Evolutionary conservation across 1,140 invertebrate genomes (phyloP), one percentile per base, ranked within the genome.

Genomic region (Anastrepha obliqua): DNA sequence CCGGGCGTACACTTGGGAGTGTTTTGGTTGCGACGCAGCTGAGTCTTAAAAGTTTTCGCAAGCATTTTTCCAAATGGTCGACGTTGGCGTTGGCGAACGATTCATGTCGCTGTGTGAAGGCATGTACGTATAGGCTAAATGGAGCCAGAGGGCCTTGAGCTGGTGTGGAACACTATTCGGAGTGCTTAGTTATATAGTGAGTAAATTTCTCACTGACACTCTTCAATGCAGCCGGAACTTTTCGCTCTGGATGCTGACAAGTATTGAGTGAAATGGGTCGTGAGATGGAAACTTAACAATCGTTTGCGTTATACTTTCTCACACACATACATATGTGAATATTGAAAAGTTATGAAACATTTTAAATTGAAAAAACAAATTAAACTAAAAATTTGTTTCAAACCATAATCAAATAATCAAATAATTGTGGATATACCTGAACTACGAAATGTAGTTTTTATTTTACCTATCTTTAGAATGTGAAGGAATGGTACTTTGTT

Each of bases 1-100:
- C 67, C 15, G 67, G 67, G 42, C 67, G 42, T 47, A 74, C 67
- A 74, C 42, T 74, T 74, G 67, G 67, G 67, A 74, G 67, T 6
- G 13, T 47, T 74, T n/a, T 55, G 6, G 17, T 74, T 47, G 13
- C 11, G 29, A 39, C 8, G 65, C 42, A 74, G 4, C 39, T n/a
- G 39, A n/a, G 15, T 44, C 11, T 74, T 42, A 74, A 74, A 74
- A 13, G 13, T 29, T 39, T 11, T 67, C 20, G 64, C 39, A 67
- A 67, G 20, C 62, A 67, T 13, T 67, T 42, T 67, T 39, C 64
- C 39, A 67, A 67, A 67, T 67, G 64, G 20, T 67, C 4, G n/a
- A 13, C 39, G 17, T 62, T 62, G 4, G 39, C 39, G 17, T 62
- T 62, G 4, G 60, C 60, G 17, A 62, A 17, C 60, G 13, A 11